A percentile compares a stretch with the other conserved stretches of the same genome.
phyloP scores from a whole-genome alignment of 2,797 vertebrate species.

The Halcyon chelicuti region DNA sequence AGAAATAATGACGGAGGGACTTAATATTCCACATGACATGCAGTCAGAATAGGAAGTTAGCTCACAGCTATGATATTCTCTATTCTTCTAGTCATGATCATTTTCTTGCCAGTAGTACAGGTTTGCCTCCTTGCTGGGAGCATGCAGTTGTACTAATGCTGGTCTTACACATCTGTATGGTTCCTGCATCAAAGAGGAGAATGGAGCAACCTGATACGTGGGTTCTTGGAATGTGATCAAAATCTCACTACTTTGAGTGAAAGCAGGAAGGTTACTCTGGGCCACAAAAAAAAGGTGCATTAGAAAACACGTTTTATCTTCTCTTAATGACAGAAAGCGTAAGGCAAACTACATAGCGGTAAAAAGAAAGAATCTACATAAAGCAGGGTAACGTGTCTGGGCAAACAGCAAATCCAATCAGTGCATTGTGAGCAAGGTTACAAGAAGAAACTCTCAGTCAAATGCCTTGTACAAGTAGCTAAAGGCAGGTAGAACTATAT shows the following conservation, averaged over 20 bases:
- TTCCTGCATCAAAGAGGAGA: neutral
- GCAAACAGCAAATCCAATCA: neutral
- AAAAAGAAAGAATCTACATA: neutral
- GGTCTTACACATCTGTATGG: neutral
- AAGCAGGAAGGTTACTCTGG: neutral
- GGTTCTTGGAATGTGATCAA: neutral
- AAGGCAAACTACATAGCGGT: neutral
- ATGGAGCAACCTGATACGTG: neutral
- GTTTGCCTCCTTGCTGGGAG: neutral
- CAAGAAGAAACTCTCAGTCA: neutral
- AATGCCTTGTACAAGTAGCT: neutral
- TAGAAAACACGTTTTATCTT: neutral
- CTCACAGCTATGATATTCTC: neutral
- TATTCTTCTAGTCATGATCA: neutral
- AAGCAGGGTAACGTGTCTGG: neutral
- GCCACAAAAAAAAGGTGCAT: neutral
- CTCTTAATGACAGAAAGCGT: neutral
- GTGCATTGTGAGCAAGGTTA: neutral
- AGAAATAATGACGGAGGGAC: neutral
- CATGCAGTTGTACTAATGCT: neutral
- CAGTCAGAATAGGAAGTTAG: neutral
- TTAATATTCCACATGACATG: neutral
- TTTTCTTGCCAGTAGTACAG: neutral
- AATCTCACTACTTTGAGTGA: neutral
- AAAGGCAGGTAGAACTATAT: slow-evolving; percentile 16